Base-by-base conservation (phyloP, 2,113 vertebrate species). In the Chionodraco myersi region DNA sequence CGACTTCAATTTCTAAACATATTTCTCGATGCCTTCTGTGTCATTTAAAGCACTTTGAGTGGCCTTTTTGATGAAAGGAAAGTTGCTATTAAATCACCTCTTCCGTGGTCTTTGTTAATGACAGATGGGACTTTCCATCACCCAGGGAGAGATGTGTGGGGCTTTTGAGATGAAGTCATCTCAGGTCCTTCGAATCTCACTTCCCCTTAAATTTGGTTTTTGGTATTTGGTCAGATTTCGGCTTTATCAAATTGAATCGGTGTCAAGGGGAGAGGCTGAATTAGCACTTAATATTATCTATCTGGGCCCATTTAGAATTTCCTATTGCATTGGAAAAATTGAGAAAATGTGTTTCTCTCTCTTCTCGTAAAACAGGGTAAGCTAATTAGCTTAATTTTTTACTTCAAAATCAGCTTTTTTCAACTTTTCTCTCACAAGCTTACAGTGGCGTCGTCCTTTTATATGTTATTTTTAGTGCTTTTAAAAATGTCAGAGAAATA, bases 91-190 rank as follows among this genome's bases (percentile, higher is more conserved):
- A 34, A 10, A 15, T 60, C 44, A 4, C n/a, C 6, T 26, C 1
- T 44, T 8, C n/a, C 52, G 1, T 44, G 0, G 48, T 15, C 10
- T 48, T 21, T 36, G 41, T 44, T 64, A 60, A 10, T 61, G 34
- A 76, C 16, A 30, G 58, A 68, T 41, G 77, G 82, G 74, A 63
- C 79, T 84, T 89, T 88, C 83, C 79, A 11, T 68, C 2, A 26
- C 56, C 76, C 80, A n/a, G 4, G 5, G 26, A 67, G 66, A 6
- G 9, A 36, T 34, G 26, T 61, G 34, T 54, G 64, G 34, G 59
- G 18, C 0, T 76, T 64, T 62, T 82, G 21, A 52, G 23, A 60
- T 80, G 1, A 68, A 75, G 12, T 76, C 51, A 79, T 61, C 13
- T 68, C 47, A 4, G 3, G 2, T 49, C 5, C 13, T 68, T 61